phyloP scores from a whole-genome alignment of 2,113 vertebrate species.

The Xenopus laevis region DNA sequence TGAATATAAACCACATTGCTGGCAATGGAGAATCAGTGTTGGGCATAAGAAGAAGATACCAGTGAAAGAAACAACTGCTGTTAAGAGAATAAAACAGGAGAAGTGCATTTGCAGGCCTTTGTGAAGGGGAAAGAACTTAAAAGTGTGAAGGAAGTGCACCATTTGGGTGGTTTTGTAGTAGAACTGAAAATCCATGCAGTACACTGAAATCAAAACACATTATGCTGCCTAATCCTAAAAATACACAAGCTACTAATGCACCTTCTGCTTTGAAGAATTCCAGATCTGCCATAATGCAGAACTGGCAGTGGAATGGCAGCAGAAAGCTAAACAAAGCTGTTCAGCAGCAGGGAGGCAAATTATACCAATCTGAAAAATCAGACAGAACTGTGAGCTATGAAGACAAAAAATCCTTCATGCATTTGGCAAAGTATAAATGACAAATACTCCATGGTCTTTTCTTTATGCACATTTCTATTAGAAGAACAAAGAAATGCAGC shows the following conservation, averaged over 20 bases:
- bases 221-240: neutral
- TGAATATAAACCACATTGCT: too few relatives aligned
- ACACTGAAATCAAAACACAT: neutral
- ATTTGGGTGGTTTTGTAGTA: neutral
- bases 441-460: neutral
- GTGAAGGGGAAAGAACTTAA: neutral
- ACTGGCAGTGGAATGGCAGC: neutral
- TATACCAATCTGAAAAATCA: neutral
- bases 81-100: neutral
- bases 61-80: too few relatives aligned
- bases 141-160: neutral
- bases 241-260: neutral
- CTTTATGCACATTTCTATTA: too few relatives aligned
- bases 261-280: neutral
- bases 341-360: conserved; percentile 2
- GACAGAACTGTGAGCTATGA: neutral
- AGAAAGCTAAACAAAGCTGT: neutral
- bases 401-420: neutral
- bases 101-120: neutral
- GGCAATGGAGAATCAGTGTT: too few relatives aligned
- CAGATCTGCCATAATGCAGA: neutral
- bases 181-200: neutral
- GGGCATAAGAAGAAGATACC: too few relatives aligned
- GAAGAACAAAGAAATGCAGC: too few relatives aligned
- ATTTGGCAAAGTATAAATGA: neutral